These are phyloP conservation scores for Arctia plantaginis DNA, from an alignment of 2,888 invertebrate species.

Conservation along the genomic window DNA sequence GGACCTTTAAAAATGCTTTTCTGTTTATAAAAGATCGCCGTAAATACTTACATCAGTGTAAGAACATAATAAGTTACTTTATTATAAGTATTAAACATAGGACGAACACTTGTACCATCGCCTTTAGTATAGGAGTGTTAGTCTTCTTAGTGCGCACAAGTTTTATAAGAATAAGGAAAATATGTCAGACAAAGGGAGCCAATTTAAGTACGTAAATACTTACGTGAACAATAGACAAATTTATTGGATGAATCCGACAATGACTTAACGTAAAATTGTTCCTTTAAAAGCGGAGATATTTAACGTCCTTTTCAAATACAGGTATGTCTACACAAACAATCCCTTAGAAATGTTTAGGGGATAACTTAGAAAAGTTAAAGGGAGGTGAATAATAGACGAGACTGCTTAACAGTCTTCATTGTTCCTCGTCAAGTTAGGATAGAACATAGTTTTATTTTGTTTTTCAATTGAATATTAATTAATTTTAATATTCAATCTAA, in stretches of 20 bases:
- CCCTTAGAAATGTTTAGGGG: constrained; percentile 52
- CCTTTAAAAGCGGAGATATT: constrained; percentile 46
- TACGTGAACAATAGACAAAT: neutral
- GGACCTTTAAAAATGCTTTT: neutral
- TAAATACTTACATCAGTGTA: no score
- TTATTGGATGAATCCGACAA: neutral
- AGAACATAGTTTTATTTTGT: neutral
- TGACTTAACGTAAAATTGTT: constrained; percentile 54
- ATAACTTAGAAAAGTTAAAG: constrained; percentile 58
- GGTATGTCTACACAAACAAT: constrained; percentile 54
- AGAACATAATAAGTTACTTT: no score
- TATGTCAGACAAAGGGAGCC: neutral
- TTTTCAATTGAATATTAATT: neutral
- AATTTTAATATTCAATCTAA: neutral
- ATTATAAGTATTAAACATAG: neutral
- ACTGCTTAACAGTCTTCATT: constrained; percentile 68
- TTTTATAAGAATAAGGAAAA: neutral
- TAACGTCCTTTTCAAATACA: constrained; percentile 51
- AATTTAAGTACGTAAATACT: neutral
- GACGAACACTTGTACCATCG: neutral
- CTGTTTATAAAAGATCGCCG: no score
- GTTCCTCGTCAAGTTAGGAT: constrained; percentile 52
- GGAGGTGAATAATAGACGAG: constrained; percentile 63
- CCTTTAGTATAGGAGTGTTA: neutral
- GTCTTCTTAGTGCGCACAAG: neutral